These are phyloP conservation scores for Tauraco erythrolophus DNA, from an alignment of 2,113 vertebrate genomes.

Conservation along the genomic window DNA sequence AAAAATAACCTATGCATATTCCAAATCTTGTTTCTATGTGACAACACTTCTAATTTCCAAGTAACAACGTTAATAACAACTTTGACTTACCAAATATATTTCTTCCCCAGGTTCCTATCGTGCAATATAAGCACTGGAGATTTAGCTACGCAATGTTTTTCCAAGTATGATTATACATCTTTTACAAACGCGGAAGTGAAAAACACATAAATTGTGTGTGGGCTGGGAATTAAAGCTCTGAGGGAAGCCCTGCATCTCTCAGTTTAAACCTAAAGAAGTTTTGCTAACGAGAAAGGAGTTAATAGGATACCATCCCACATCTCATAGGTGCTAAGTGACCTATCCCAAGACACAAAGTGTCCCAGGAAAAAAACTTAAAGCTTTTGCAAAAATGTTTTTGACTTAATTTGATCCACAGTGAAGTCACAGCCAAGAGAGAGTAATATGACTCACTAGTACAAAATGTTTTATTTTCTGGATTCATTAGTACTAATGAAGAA, in stretches of 20 bases:
- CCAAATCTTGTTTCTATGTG: not conserved
- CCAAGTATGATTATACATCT: not conserved
- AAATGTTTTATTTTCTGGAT: slow-evolving; percentile 50
- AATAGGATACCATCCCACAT: not conserved
- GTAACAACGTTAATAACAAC: not conserved
- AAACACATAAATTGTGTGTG: not conserved
- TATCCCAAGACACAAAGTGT: not conserved
- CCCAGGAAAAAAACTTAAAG: slow-evolving; percentile 31
- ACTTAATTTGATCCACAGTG: not conserved
- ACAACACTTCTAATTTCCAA: not conserved
- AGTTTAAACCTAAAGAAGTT: not conserved
- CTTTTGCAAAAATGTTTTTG: not conserved
- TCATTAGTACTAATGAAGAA: slow-evolving; percentile 60
- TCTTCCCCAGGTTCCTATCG: not conserved
- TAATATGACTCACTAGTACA: slow-evolving; percentile 26
- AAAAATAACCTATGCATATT: not conserved
- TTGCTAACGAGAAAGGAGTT: not conserved
- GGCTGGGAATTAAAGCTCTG: not conserved
- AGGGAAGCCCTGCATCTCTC: not conserved
- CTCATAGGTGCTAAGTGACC: not conserved
- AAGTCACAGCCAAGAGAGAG: slow-evolving; percentile 40
- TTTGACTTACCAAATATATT: not conserved
- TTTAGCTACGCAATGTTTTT: not conserved
- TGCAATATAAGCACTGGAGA: not conserved
- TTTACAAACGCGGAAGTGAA: not conserved